Conservation (phyloP, 2,797 vertebrate genomes). For the Spinus olivaceus region DNA sequence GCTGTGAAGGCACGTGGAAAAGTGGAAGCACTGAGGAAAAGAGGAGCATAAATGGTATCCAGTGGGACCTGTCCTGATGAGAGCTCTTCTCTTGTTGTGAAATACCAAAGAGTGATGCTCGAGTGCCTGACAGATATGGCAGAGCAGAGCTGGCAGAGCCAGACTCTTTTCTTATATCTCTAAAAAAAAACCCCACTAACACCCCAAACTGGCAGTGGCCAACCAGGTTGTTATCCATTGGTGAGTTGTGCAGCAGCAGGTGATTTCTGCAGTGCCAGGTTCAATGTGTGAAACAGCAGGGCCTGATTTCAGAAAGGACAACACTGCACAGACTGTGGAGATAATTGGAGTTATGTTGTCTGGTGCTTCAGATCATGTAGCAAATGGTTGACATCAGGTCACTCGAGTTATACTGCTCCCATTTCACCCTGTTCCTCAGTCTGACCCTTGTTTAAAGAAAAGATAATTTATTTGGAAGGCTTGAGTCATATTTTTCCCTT, state of each 20-base stretch:
- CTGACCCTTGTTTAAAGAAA: neutral
- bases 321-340: neutral
- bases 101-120: neutral
- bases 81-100: neutral
- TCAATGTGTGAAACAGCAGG: neutral
- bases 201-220: neutral
- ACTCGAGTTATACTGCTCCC: neutral
- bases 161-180: neutral
- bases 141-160: neutral
- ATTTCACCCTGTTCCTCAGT: neutral
- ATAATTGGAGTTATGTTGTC: neutral
- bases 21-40: neutral
- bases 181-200: neutral
- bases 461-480: neutral
- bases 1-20: accelerated
- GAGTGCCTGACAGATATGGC: neutral
- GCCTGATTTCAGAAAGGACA: neutral
- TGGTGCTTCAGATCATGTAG: neutral
- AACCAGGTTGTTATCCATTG: neutral
- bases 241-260: neutral
- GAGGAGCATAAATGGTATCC: neutral
- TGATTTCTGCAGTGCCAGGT: neutral
- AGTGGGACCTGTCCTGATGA: neutral
- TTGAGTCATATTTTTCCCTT: neutral
- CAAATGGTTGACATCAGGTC: neutral